These are phyloP conservation scores for Danaus melanippus DNA, from an alignment of 1,140 invertebrate genomes.

Conservation along the genomic window DNA sequence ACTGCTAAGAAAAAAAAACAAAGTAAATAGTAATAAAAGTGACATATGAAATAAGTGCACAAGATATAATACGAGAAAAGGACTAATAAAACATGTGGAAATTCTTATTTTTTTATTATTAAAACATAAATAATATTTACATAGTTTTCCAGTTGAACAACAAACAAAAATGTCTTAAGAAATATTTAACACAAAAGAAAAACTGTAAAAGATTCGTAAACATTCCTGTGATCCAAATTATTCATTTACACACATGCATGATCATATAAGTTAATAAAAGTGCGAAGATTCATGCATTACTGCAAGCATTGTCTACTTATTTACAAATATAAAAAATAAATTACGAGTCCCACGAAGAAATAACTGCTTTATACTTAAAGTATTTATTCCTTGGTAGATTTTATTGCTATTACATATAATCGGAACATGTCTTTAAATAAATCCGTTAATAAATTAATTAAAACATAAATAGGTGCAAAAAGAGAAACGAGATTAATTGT, in stretches of 20 bases:
- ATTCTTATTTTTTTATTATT: slow-evolving; percentile 52
- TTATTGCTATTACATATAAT: too few relatives aligned
- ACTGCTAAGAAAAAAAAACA: too few relatives aligned
- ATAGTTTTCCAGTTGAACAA: slow-evolving; percentile 44
- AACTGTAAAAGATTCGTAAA: neutral
- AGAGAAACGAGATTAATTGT: too few relatives aligned
- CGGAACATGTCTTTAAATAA: too few relatives aligned
- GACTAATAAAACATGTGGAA: slow-evolving; percentile 55
- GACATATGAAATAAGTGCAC: too few relatives aligned
- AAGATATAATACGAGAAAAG: slow-evolving; percentile 9
- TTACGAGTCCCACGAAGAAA: neutral
- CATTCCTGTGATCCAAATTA: neutral
- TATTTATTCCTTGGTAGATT: too few relatives aligned
- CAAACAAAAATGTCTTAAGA: slow-evolving; percentile 35
- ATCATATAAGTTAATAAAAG: neutral
- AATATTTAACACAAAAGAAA: slow-evolving; percentile 26
- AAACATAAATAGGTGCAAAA: too few relatives aligned
- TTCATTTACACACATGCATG: slow-evolving; percentile 15
- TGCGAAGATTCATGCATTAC: too few relatives aligned
- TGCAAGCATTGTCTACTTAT: slow-evolving; percentile 15
- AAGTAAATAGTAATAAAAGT: too few relatives aligned
- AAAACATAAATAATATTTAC: slow-evolving; percentile 52
- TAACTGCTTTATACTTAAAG: slow-evolving; percentile 12
- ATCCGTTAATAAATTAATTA: too few relatives aligned
- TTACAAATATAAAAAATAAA: slow-evolving; percentile 17